Evolutionary conservation across 2,888 invertebrate species (phyloP), one percentile per base, ranked within the genome.

Genomic region (Mayetiola destructor): DNA sequence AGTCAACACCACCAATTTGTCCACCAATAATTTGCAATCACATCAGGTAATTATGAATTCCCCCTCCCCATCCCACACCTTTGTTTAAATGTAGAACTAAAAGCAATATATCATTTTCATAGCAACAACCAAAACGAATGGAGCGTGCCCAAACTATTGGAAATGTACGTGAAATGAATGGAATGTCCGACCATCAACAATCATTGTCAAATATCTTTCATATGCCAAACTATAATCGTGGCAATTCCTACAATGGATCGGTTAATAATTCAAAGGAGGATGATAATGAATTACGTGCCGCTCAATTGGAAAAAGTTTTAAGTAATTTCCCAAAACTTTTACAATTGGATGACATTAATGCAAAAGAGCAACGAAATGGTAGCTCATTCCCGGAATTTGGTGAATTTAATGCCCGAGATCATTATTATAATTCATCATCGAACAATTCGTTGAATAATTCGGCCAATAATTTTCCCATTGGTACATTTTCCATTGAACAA

Each of bases 301-400:
- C 16, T 23, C 48, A 48, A 27, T 48, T 27, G 2, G 48, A 48
- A 6, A n/a, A 23, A 2, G 27, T 32, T 30, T 8, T 40, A 2
- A 48, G 29, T 53, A 30, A 53, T 14, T 53, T 53, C 20, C n/a
- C n/a, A n/a, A n/a, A n/a, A n/a, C n/a, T n/a, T n/a, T n/a, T n/a
- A n/a, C n/a, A n/a, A n/a, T n/a, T n/a, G n/a, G n/a, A n/a, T n/a
- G 39, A 58, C 36, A 56, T 42, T 65, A 70, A 62, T 59, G 71
- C 71, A 70, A 71, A 71, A 64, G 71, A 71, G 61, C 69, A 66
- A 62, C 70, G 72, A 61, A 66, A 69, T 52, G 68, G 71, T 57
- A 72, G 55, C 36, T 36, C 55, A 18, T 55, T 36, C 16, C 23
- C 55, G 12, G 58, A 58, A 16, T 58, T 48, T 55, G 36, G 35